Percentiles rank a stretch among this genome's conserved stretches.
These are phyloP conservation scores for Chauna torquata DNA, from an alignment of 2,113 vertebrate species.

Conservation along the genomic window DNA sequence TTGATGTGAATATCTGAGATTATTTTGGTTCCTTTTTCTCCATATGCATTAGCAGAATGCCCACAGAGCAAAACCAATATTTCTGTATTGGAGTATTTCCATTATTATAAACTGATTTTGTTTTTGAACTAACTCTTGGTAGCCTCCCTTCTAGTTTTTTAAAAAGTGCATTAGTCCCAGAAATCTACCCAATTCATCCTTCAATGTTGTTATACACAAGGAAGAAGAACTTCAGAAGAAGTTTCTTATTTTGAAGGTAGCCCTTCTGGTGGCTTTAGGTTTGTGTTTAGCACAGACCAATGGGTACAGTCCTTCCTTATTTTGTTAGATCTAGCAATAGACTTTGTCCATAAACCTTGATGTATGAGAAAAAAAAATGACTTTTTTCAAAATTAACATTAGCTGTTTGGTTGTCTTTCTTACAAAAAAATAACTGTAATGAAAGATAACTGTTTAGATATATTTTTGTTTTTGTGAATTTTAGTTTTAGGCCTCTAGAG, in stretches of 20 bases:
- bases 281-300: not conserved
- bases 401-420: not conserved
- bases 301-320: not conserved
- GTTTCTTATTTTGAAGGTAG: not conserved
- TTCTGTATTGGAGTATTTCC: not conserved
- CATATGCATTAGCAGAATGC: not conserved
- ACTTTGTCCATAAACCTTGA: not conserved
- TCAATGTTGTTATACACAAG: not conserved
- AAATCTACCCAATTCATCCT: not conserved
- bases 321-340: not conserved
- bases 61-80: not conserved
- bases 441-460: not conserved
- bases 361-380: not conserved
- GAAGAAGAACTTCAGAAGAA: not conserved
- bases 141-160: not conserved
- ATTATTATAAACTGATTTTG: not conserved
- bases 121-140: not conserved
- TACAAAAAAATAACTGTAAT: not conserved
- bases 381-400: not conserved
- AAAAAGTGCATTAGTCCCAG: not conserved
- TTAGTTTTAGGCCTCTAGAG: not conserved
- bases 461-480: not conserved
- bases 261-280: not conserved
- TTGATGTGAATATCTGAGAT: not conserved
- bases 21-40: not conserved